These are phyloP conservation scores for Toxotes lorentzi DNA, from an alignment of 2,797 vertebrate species.

Conservation along the genomic window DNA sequence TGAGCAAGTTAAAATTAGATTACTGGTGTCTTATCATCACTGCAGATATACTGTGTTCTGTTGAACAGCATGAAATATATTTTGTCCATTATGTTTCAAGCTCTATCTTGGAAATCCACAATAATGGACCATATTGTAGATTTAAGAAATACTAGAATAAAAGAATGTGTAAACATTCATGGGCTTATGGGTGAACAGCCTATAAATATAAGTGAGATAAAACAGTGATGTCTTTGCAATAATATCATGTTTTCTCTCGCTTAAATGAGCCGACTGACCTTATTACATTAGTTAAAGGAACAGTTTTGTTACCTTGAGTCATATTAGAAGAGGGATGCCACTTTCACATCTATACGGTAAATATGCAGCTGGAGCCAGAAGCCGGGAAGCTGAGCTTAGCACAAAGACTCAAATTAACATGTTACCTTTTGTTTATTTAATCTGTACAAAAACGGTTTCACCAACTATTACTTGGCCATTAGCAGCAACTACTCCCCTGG, in stretches of 20 bases:
- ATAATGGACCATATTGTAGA: not conserved
- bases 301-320: not conserved
- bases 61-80: conserved; percentile 10
- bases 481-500: not conserved
- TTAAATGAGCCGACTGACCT: not conserved
- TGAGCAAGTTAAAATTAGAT: conserved; percentile 28
- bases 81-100: conserved; percentile 15
- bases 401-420: not conserved
- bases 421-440: not conserved
- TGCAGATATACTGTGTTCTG: conserved; percentile 10
- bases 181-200: not conserved
- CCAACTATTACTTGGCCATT: not conserved
- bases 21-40: conserved; percentile 9
- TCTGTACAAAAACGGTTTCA: not conserved
- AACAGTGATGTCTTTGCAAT: not conserved
- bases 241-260: not conserved
- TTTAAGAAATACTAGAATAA: not conserved
- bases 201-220: not conserved
- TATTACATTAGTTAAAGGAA: not conserved
- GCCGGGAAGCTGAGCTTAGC: not conserved
- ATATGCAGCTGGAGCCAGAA: not conserved
- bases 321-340: not conserved
- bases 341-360: not conserved
- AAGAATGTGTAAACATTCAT: no score
- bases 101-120: not conserved